Percentiles rank a stretch among this genome's conserved stretches.
Evolutionary conservation across 1,140 invertebrate species (phyloP).

Genomic region (Bombus vancouverensis): DNA sequence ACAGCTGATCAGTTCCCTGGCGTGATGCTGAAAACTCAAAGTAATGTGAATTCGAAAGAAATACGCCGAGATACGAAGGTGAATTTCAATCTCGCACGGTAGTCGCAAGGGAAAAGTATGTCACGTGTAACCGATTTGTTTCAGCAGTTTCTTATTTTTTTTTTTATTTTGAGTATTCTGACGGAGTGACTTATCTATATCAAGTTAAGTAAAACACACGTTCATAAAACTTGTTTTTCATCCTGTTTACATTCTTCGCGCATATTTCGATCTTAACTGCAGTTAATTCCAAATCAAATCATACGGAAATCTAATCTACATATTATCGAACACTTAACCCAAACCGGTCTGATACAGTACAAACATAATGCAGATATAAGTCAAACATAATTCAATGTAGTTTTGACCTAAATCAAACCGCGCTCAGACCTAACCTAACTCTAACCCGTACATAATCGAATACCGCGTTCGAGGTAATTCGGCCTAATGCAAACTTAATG

Average conservation of each 20-base stretch:
- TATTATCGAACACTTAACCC: neutral
- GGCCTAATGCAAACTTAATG: slow-evolving; percentile 33
- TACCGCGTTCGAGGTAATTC: slow-evolving; percentile 17
- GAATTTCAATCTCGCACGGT: neutral
- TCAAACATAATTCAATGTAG: slow-evolving; percentile 33
- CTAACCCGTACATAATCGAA: slow-evolving; percentile 16
- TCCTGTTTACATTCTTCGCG: neutral
- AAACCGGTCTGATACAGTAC: slow-evolving; percentile 1
- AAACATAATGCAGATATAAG: slow-evolving; percentile 21
- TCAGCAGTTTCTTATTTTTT: neutral
- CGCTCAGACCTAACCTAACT: slow-evolving; percentile 14
- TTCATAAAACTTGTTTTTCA: neutral
- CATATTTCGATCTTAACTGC: neutral
- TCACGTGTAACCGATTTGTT: neutral
- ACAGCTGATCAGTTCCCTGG: neutral
- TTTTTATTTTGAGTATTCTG: neutral
- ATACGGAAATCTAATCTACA: neutral
- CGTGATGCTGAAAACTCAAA: neutral
- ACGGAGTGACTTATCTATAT: too few species aligned
- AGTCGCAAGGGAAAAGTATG: neutral
- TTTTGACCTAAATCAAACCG: slow-evolving; percentile 32
- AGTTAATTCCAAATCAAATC: neutral
- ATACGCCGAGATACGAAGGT: neutral
- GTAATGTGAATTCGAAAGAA: neutral
- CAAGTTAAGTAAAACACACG: too few species aligned